Conservation (phyloP, 2,797 vertebrate species). For the Rhinatrema bivittatum region DNA sequence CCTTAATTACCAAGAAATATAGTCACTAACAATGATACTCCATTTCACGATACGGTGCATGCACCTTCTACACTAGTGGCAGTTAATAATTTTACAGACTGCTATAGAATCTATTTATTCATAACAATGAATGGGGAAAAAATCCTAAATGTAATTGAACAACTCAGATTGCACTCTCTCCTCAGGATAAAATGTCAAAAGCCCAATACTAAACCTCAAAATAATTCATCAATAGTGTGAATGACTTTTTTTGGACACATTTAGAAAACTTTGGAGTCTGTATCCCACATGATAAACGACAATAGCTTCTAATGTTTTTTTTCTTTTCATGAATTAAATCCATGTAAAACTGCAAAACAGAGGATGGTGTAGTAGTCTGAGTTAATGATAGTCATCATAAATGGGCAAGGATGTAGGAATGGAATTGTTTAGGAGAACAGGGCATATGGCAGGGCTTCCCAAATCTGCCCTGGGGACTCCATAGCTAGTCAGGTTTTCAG, state of each 20-base stretch:
- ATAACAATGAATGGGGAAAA: conserved; percentile 67
- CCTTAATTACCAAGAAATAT: conserved; percentile 99
- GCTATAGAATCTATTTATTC: conserved; percentile 74
- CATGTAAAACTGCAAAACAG: conserved; percentile 24
- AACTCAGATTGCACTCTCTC: conserved; percentile 43
- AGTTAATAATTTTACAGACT: conserved; percentile 73
- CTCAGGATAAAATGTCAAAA: conserved; percentile 78
- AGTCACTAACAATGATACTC: conserved; percentile 80
- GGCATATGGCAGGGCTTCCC: conserved; percentile 10
- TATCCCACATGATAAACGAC: no score
- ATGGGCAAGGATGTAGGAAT: conserved; percentile 2
- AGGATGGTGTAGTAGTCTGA: conserved; percentile 27
- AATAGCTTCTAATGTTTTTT: no score
- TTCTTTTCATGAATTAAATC: no score
- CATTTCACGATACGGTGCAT: conserved; percentile 73
- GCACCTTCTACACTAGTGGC: conserved; percentile 68
- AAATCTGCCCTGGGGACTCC: no score
- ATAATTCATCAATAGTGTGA: conserved; percentile 68
- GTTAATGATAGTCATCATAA: conserved; percentile 18
- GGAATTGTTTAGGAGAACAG: conserved; percentile 5
- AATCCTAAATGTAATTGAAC: conserved; percentile 74
- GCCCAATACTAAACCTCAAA: conserved; percentile 75
- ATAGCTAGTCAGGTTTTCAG: no score
- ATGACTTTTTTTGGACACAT: conserved; percentile 41
- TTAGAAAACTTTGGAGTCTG: no score